Evolutionary conservation across 2,888 invertebrate species (phyloP), one percentile per base, ranked within the genome.

Genomic region (Phengaris arion): DNA sequence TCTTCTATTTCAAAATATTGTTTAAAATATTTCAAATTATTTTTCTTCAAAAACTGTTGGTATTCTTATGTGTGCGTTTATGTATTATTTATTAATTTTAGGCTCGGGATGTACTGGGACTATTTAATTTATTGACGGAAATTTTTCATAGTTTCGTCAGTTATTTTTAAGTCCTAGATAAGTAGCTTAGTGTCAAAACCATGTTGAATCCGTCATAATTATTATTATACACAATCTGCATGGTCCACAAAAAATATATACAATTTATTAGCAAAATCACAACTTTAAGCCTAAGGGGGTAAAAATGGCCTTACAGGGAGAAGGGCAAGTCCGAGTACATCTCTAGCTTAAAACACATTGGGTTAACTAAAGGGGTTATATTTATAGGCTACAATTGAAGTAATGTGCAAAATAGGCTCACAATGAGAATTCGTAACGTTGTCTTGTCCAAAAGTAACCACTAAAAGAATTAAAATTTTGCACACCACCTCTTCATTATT

Each of bases 191-290:
- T 22, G 10, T 15, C 9, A 22, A 59, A 59, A 59, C 6, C 22
- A 22, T 59, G 9, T 59, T 22, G 10, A 59, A 9, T 5, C 59
- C 7, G n/a, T n/a, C 8, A 1, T 6, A n/a, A 57, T 15, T 15
- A 15, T 15, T 59, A 59, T 70, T 74, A 68, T 74, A 76, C 46
- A 55, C 55, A 35, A 74, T 57, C 2, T 76, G 75, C 77, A 76
- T 57, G 76, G 75, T 77, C 77, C 76, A 76, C 69, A 7, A 35
- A 68, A 74, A 35, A n/a, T 64, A 64, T 74, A 46, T 68, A 69
- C 74, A 75, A 68, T 5, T 8, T 64, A 48, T 35, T 64, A 64
- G 68, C 68, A 68, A 4, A 52, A 52, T 48, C 48, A 72, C 8
- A 70, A 70, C 22, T 54, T 13, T 72, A 70, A 74, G 46, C 69